These are phyloP conservation scores for Gobio gobio DNA, from an alignment of 2,113 vertebrate species.

Conservation along the genomic window DNA sequence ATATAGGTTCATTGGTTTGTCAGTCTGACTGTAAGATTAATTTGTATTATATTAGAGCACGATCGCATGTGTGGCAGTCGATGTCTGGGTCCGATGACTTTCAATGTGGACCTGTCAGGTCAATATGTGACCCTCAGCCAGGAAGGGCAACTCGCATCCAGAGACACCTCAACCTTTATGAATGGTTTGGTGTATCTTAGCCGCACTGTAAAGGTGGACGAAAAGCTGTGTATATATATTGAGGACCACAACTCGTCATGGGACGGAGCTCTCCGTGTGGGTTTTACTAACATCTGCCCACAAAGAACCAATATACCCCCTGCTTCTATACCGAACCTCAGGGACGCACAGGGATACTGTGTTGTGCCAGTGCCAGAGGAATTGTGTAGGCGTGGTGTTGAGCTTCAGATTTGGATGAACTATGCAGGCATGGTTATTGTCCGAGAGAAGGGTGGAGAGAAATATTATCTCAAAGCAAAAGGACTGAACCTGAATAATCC, in stretches of 20 bases:
- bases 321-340: background rate
- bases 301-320: background rate
- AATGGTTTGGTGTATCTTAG: slow-evolving; percentile 41
- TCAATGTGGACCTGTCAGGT: slow-evolving; percentile 23
- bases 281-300: slow-evolving; percentile 47
- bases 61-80: slow-evolving; percentile 42
- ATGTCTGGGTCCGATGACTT: slow-evolving; percentile 53
- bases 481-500: slow-evolving; percentile 30
- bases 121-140: slow-evolving; percentile 3
- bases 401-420: slow-evolving; percentile 50
- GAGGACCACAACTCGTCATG: background rate
- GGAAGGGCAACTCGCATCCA: slow-evolving; percentile 7
- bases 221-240: slow-evolving; percentile 42
- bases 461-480: slow-evolving; percentile 46
- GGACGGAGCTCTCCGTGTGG: slow-evolving; percentile 43
- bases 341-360: background rate
- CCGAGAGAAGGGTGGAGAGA: background rate
- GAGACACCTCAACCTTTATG: background rate
- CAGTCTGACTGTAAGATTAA: background rate
- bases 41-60: slow-evolving; percentile 15
- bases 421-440: slow-evolving; percentile 33
- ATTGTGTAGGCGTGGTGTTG: slow-evolving; percentile 15
- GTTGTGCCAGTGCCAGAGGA: slow-evolving; percentile 45
- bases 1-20: background rate
- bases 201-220: slow-evolving; percentile 43